A percentile compares a stretch with the other conserved stretches of the same genome.
phyloP scores from a whole-genome alignment of 1,140 invertebrate genomes.

The Oryzaephilus surinamensis region DNA sequence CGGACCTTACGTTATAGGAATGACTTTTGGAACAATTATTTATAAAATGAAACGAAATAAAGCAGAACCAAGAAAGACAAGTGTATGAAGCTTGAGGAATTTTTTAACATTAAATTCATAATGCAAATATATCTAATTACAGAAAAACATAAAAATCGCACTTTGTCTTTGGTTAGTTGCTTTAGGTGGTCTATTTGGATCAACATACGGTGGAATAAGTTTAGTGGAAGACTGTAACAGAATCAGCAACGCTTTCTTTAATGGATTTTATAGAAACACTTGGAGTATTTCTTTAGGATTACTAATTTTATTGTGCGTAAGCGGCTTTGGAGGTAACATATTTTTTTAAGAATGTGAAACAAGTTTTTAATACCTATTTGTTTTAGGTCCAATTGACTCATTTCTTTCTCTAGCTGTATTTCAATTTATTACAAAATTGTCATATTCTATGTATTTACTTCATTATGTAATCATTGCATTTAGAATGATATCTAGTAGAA shows the following conservation, averaged over 20 bases:
- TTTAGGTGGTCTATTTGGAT: slow-evolving; percentile 1
- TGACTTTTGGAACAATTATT: slow-evolving; percentile 41
- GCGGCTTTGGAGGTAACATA: slow-evolving; percentile 46
- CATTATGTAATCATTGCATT: slow-evolving; percentile 8
- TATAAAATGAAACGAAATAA: slow-evolving; percentile 7
- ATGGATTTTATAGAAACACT: slow-evolving; percentile 42
- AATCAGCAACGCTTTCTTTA: slow-evolving; percentile 41
- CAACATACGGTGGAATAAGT: not conserved
- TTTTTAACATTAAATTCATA: no score
- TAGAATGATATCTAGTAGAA: not conserved
- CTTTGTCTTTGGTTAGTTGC: not conserved
- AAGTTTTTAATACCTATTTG: no score
- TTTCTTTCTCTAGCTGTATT: slow-evolving; percentile 14
- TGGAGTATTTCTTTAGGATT: slow-evolving; percentile 51
- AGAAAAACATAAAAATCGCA: not conserved
- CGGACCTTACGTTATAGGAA: slow-evolving; percentile 46
- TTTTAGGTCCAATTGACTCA: slow-evolving; percentile 25
- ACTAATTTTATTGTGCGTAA: slow-evolving; percentile 53
- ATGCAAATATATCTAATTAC: not conserved
- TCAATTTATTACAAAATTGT: slow-evolving; percentile 12
- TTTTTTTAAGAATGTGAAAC: no score
- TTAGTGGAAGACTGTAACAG: not conserved
- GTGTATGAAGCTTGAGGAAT: not conserved
- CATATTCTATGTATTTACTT: slow-evolving; percentile 17
- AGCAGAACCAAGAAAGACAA: not conserved